Percentiles rank a stretch among this genome's conserved stretches.
These are phyloP conservation scores for Carcina quercana DNA, from an alignment of 2,888 invertebrate species.

Conservation along the genomic window DNA sequence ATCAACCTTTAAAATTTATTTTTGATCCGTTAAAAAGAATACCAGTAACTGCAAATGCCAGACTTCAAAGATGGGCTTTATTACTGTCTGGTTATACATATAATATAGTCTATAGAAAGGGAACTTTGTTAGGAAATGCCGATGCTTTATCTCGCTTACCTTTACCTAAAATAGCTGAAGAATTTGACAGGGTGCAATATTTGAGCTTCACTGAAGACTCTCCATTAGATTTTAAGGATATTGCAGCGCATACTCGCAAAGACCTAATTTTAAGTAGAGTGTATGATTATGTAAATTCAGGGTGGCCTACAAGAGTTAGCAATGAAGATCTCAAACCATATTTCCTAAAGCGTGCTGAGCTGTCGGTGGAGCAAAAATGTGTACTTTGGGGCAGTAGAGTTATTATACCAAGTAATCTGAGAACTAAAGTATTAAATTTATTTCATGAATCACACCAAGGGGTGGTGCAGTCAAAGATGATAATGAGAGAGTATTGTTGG, in stretches of 20 bases:
- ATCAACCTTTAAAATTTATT: conserved; percentile 11
- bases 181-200: background rate
- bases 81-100: conserved; percentile 9
- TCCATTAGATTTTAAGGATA: background rate
- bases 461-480: conserved; percentile 4
- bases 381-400: conserved; percentile 3
- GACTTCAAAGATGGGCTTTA: conserved; percentile 11
- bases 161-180: background rate
- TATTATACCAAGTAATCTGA: background rate
- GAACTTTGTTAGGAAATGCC: conserved; percentile 8
- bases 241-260: background rate
- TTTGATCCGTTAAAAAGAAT: conserved; percentile 11
- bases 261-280: background rate
- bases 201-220: background rate
- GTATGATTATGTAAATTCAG: conserved; percentile 4
- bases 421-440: background rate
- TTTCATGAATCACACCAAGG: conserved; percentile 6
- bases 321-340: background rate
- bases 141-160: conserved; percentile 7
- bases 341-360: background rate
- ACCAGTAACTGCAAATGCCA: conserved; percentile 7
- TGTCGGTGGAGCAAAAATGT: background rate
- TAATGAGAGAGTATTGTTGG: conserved; percentile 6
- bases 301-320: background rate
- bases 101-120: conserved; percentile 8